phyloP scores from a whole-genome alignment of 2,113 vertebrate genomes.

The Glaucomys volans region DNA sequence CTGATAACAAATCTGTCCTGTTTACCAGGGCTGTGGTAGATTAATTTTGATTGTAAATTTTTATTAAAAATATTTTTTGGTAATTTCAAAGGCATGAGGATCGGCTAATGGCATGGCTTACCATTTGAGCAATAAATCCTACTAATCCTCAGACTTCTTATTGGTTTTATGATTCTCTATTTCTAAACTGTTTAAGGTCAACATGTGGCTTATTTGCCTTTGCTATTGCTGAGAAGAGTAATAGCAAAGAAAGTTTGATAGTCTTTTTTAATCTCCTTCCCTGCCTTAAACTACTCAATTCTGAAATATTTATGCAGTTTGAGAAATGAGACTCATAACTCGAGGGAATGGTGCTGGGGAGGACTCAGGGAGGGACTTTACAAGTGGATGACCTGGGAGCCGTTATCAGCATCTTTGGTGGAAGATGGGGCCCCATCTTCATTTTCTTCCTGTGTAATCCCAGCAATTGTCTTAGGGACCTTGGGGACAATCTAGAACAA shows the following conservation, averaged over 20 bases:
- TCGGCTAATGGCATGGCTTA: not conserved
- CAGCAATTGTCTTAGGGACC: not conserved
- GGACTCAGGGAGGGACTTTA: not conserved
- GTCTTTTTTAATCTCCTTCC: not conserved
- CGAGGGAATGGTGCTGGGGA: not conserved
- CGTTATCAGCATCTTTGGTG: not conserved
- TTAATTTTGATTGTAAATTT: not conserved
- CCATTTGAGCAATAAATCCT: not conserved
- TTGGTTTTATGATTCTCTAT: not conserved
- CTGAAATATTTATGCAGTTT: not conserved
- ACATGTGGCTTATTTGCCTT: not conserved
- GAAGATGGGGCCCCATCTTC: not conserved
- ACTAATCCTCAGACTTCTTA: not conserved
- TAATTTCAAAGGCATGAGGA: not conserved
- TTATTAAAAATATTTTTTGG: not conserved
- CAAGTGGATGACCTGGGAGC: not conserved
- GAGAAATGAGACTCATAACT: not conserved
- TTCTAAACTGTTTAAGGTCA: not conserved
- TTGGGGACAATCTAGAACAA: not conserved
- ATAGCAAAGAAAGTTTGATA: not conserved
- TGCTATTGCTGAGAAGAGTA: not conserved
- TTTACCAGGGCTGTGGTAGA: not conserved
- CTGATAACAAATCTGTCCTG: slow-evolving; percentile 6
- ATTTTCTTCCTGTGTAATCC: not conserved
- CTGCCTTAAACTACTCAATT: not conserved